A percentile compares a stretch with the other conserved stretches of the same genome.
Conservation (phyloP, 1,140 invertebrate species). For the Radopholus similis region DNA sequence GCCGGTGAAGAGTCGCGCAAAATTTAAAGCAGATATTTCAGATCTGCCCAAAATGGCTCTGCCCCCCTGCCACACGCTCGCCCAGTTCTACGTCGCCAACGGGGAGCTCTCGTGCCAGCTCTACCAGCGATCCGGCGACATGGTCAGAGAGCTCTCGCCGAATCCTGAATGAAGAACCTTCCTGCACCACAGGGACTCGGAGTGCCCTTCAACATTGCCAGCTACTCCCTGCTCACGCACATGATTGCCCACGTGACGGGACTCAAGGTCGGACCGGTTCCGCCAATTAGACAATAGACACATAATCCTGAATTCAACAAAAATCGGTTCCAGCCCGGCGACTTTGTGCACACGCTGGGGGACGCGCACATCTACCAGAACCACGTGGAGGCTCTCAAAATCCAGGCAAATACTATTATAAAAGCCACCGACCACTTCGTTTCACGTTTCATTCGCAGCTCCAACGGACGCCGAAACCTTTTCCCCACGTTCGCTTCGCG, state of each 20-base stretch:
- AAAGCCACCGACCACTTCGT: not conserved
- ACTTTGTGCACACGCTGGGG: slow-evolving; percentile 91
- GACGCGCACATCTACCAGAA: slow-evolving; percentile 94
- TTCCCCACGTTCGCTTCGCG: slow-evolving; percentile 74
- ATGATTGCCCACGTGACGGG: slow-evolving; percentile 93
- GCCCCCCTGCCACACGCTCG: slow-evolving; percentile 90
- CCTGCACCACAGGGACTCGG: slow-evolving; percentile 72
- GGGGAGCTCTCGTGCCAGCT: slow-evolving; percentile 79
- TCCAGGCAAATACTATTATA: slow-evolving; percentile 66
- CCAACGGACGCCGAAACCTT: slow-evolving; percentile 69
- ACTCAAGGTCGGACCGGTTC: slow-evolving; percentile 66
- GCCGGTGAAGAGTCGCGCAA: slow-evolving; percentile 59
- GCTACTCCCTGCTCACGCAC: slow-evolving; percentile 85
- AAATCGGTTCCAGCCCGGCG: slow-evolving; percentile 70
- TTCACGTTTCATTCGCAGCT: slow-evolving; percentile 63
- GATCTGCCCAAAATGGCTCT: slow-evolving; percentile 88
- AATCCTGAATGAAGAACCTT: too few species aligned
- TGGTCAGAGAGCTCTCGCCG: too few species aligned
- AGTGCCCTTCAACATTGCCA: slow-evolving; percentile 97
- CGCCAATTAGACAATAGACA: not conserved
- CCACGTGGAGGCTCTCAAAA: slow-evolving; percentile 78
- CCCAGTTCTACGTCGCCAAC: slow-evolving; percentile 87
- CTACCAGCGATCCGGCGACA: slow-evolving; percentile 94
- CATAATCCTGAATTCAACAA: not conserved
- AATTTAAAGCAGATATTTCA: slow-evolving; percentile 37